Conservation (phyloP, 2,888 invertebrate genomes). For the Archips xylosteana region DNA sequence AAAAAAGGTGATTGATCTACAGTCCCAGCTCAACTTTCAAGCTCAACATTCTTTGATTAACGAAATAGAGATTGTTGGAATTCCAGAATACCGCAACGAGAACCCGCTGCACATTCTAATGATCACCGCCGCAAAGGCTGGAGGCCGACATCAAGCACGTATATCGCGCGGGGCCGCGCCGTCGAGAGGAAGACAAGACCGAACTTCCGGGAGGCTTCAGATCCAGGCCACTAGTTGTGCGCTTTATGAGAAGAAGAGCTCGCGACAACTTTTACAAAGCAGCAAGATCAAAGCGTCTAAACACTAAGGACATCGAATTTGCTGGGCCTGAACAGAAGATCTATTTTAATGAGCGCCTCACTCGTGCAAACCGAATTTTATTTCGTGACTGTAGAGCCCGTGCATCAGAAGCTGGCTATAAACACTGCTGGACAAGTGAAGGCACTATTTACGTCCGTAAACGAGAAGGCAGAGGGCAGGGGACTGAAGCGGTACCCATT, state of each 20-base stretch:
- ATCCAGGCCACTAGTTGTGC: background rate
- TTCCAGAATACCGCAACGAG: too few relatives aligned
- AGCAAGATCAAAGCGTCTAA: background rate
- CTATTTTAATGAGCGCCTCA: constrained; percentile 12
- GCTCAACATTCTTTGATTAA: too few relatives aligned
- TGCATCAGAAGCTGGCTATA: background rate
- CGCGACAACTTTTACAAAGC: background rate
- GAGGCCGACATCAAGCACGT: too few relatives aligned
- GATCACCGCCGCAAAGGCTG: too few relatives aligned
- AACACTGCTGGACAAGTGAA: background rate
- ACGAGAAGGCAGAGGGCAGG: background rate
- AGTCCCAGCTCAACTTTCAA: too few relatives aligned
- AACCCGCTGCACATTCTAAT: too few relatives aligned
- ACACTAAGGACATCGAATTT: background rate
- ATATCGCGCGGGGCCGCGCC: too few relatives aligned
- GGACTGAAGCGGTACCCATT: background rate
- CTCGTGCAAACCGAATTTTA: constrained; percentile 5
- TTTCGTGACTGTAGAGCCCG: constrained; percentile 1
- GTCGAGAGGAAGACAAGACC: too few relatives aligned
- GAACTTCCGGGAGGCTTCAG: too few relatives aligned
- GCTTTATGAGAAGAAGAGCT: background rate
- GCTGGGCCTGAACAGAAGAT: background rate
- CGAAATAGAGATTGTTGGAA: too few relatives aligned
- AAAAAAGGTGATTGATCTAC: too few relatives aligned
- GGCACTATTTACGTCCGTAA: background rate